Evolutionary conservation across 2,888 invertebrate species (phyloP).

Genomic region (Sinhomidia bicolor): DNA sequence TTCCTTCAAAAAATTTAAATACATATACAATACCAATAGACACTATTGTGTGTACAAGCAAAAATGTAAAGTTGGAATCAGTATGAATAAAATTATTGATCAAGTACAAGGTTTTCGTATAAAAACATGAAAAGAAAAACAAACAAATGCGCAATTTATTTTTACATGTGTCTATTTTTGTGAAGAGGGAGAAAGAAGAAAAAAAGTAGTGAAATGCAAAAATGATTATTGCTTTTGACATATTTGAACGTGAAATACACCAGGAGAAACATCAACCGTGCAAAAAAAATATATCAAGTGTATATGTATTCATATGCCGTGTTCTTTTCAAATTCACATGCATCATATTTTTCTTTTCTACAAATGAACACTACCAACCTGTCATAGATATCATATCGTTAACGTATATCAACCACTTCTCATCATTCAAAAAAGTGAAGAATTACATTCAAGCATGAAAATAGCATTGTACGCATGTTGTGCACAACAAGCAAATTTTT

Average conservation of each 20-base stretch:
- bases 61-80: conserved; percentile 23
- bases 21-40: not conserved
- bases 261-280: not conserved
- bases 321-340: conserved; percentile 57
- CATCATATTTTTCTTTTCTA: conserved; percentile 52
- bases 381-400: conserved; percentile 55
- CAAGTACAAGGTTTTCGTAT: conserved; percentile 17
- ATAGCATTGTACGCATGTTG: not conserved
- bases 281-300: conserved; percentile 24
- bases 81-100: conserved; percentile 36
- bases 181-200: not conserved
- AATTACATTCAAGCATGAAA: conserved; percentile 47
- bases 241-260: not conserved
- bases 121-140: no score
- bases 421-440: conserved; percentile 44
- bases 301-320: conserved; percentile 20
- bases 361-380: conserved; percentile 33
- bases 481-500: not conserved
- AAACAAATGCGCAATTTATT: no score
- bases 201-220: not conserved
- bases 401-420: conserved; percentile 25
- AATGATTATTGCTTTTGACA: not conserved
- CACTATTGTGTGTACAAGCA: not conserved
- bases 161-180: no score
- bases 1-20: not conserved